Percentiles rank a stretch among this genome's conserved stretches.
Evolutionary conservation across 2,888 invertebrate species (phyloP).

Genomic region (Taenaris catops): DNA sequence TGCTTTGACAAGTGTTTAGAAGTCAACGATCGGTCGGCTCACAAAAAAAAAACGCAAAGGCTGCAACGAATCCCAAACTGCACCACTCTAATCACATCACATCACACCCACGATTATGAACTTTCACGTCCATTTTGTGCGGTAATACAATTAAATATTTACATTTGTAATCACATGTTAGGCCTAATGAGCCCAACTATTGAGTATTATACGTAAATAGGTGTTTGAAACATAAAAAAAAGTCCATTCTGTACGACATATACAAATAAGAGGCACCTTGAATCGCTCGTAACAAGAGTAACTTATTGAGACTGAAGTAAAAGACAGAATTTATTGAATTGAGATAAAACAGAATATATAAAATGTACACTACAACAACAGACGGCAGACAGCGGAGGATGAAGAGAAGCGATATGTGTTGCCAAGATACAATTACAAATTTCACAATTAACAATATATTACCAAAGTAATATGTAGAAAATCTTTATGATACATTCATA

Average conservation of each 20-base stretch:
- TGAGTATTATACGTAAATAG: slow-evolving; percentile 24
- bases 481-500: too few species aligned
- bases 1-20: slow-evolving; percentile 26
- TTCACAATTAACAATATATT: too few species aligned
- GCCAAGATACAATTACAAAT: slow-evolving; percentile 8
- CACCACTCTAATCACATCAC: slow-evolving; percentile 37
- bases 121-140: slow-evolving; percentile 63
- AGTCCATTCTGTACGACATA: slow-evolving; percentile 33
- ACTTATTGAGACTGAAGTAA: slow-evolving; percentile 22
- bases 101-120: slow-evolving; percentile 52
- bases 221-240: slow-evolving; percentile 24
- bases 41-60: slow-evolving; percentile 26
- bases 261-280: slow-evolving; percentile 29
- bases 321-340: slow-evolving; percentile 27
- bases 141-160: slow-evolving; percentile 52
- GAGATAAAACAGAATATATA: slow-evolving; percentile 26
- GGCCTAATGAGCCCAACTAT: slow-evolving; percentile 27
- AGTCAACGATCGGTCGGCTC: slow-evolving; percentile 22
- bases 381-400: slow-evolving; percentile 22
- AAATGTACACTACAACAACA: slow-evolving; percentile 25
- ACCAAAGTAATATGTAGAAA: too few species aligned
- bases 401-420: slow-evolving; percentile 24
- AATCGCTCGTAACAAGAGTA: slow-evolving; percentile 41
- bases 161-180: slow-evolving; percentile 66
- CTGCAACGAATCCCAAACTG: slow-evolving; percentile 23